These are phyloP conservation scores for Nasua narica DNA, from an alignment of 2,797 vertebrate genomes.

Conservation along the genomic window DNA sequence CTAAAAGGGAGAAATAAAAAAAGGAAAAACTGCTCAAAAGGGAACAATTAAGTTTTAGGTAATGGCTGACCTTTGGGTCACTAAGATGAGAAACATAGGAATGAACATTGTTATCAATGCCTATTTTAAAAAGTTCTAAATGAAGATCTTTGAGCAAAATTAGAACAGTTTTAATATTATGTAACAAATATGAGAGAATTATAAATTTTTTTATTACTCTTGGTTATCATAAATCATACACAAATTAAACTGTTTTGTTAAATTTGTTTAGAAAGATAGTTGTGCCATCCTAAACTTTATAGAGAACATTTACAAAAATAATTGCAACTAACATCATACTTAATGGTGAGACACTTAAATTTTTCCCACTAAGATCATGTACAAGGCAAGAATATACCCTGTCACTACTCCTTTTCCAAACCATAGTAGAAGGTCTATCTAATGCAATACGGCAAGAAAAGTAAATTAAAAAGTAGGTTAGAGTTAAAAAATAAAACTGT, in stretches of 20 bases:
- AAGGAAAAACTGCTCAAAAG: not conserved
- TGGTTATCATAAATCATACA: not conserved
- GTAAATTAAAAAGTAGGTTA: not conserved
- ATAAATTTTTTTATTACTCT: not conserved
- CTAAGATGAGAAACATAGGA: not conserved
- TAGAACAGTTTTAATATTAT: not conserved
- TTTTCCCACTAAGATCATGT: not conserved
- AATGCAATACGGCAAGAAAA: not conserved
- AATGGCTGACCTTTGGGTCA: not conserved
- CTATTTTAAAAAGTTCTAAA: constrained; percentile 24
- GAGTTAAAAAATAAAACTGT: not conserved
- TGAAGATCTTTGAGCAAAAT: not conserved
- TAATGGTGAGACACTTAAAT: not conserved
- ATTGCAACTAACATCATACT: not conserved
- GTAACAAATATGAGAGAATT: not conserved
- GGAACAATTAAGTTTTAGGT: not conserved
- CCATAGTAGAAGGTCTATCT: not conserved
- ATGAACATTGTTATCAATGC: not conserved
- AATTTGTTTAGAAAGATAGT: not conserved
- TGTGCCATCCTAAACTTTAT: not conserved
- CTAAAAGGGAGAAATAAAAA: not conserved
- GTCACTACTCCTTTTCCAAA: not conserved
- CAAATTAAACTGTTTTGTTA: not conserved
- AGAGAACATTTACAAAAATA: not conserved
- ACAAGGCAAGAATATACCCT: not conserved